These are phyloP conservation scores for Huso huso DNA, from an alignment of 2,797 vertebrate species.

Conservation along the genomic window DNA sequence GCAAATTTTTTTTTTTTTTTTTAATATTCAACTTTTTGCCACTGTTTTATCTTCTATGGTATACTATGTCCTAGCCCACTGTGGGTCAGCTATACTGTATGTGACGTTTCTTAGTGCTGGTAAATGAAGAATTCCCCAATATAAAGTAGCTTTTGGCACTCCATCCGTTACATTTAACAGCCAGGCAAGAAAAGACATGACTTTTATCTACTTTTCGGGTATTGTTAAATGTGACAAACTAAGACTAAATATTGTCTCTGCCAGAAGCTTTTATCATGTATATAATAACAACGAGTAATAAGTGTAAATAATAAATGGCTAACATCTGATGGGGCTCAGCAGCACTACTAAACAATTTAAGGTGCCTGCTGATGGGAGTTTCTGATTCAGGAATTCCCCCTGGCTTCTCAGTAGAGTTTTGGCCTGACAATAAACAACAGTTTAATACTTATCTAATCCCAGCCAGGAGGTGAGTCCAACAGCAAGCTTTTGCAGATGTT, in stretches of 20 bases:
- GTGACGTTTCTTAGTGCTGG: neutral
- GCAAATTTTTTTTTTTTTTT: too few relatives aligned
- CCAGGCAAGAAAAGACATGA: constrained; percentile 8
- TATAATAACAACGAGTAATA: constrained; percentile 83
- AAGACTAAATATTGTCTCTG: constrained; percentile 67
- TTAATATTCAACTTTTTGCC: too few relatives aligned
- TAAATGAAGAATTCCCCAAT: constrained; percentile 22
- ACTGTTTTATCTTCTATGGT: constrained; percentile 9
- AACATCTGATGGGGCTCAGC: constrained; percentile 64
- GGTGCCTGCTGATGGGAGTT: constrained; percentile 76
- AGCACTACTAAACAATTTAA: constrained; percentile 72
- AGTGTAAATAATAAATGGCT: constrained; percentile 88
- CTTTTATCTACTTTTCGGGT: constrained; percentile 33
- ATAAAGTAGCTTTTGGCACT: constrained; percentile 35
- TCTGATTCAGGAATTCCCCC: constrained; percentile 68
- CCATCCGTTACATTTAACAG: constrained; percentile 31
- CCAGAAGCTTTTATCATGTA: constrained; percentile 81
- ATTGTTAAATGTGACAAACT: constrained; percentile 70
- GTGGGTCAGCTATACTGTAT: constrained; percentile 18
- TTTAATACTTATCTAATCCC: constrained; percentile 98
- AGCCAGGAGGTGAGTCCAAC: constrained; percentile 92
- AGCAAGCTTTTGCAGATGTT: constrained; percentile 96
- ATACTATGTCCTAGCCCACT: constrained; percentile 31
- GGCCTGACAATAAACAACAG: constrained; percentile 97
- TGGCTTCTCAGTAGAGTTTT: constrained; percentile 85